A percentile compares a stretch with the other conserved stretches of the same genome.
These are phyloP conservation scores for Cryptocephalus primarius DNA, from an alignment of 2,888 invertebrate genomes.

Conservation along the genomic window DNA sequence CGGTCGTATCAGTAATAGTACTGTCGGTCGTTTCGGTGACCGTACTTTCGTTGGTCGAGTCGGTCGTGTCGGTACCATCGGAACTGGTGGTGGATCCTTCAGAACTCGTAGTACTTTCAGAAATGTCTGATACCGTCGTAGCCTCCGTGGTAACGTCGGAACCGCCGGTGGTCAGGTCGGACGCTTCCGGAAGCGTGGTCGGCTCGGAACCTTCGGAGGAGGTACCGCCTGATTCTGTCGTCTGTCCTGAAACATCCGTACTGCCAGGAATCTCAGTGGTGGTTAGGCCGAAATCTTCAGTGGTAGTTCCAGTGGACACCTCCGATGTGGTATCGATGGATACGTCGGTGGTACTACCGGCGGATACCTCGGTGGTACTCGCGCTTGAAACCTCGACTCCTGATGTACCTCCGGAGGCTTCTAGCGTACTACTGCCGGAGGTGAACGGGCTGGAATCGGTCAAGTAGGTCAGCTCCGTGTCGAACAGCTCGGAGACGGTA, in stretches of 20 bases:
- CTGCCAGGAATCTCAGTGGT: slow-evolving; percentile 4
- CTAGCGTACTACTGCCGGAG: neutral
- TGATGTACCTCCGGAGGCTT: neutral
- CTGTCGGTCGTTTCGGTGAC: slow-evolving; percentile 11
- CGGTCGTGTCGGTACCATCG: slow-evolving; percentile 6
- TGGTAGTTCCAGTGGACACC: slow-evolving; percentile 1
- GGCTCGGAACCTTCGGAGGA: neutral
- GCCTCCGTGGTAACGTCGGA: neutral
- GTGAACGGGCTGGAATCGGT: no score
- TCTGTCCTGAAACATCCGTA: slow-evolving; percentile 4
- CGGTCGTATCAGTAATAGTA: neutral
- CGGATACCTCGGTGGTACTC: slow-evolving; percentile 15
- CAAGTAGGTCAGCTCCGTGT: no score
- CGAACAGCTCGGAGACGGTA: neutral
- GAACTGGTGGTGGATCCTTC: neutral
- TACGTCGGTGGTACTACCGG: slow-evolving; percentile 8
- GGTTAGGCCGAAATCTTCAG: slow-evolving; percentile 1
- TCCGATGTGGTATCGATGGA: slow-evolving; percentile 3
- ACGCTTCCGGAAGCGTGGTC: neutral
- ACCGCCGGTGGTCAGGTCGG: neutral
- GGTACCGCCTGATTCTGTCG: slow-evolving; percentile 7
- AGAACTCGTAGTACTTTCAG: neutral
- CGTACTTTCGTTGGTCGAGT: slow-evolving; percentile 6
- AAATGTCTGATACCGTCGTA: neutral
- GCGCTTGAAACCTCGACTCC: neutral